Conservation (phyloP, 2,113 vertebrate species). For the Lasiurus borealis region DNA sequence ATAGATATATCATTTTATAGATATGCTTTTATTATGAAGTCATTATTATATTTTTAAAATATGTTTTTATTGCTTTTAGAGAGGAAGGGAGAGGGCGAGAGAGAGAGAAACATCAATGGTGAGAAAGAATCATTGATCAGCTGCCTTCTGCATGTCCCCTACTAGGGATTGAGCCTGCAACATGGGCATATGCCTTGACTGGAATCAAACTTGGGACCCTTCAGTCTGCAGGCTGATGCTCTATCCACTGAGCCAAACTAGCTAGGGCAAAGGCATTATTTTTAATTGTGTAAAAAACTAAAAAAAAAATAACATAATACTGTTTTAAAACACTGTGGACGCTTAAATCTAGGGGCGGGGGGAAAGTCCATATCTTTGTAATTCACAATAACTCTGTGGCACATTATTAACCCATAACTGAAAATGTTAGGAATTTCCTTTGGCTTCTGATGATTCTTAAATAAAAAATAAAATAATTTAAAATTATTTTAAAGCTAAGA, state of each 20-base stretch:
- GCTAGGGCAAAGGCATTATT: too few species aligned
- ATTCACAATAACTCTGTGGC: not conserved
- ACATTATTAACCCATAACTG: not conserved
- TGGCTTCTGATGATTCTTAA: not conserved
- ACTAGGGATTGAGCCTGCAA: too few species aligned
- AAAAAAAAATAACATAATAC: too few species aligned
- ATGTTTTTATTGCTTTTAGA: not conserved
- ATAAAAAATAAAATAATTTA: constrained; percentile 15
- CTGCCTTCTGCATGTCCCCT: too few species aligned
- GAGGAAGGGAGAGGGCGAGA: too few species aligned
- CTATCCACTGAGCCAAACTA: too few species aligned
- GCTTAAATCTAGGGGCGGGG: not conserved
- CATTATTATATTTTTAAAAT: not conserved
- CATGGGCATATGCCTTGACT: too few species aligned
- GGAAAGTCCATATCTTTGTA: not conserved
- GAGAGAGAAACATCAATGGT: too few species aligned
- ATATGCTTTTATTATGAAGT: not conserved
- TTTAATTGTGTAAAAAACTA: constrained; percentile 22
- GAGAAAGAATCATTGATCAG: too few species aligned
- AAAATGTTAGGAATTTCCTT: not conserved
- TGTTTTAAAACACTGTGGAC: not conserved
- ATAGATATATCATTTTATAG: not conserved
- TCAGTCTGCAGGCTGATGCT: too few species aligned
- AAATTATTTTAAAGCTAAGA: constrained; percentile 31
- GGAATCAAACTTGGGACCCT: too few species aligned